These are phyloP conservation scores for Perccottus glenii DNA, from an alignment of 2,113 vertebrate species.

Conservation along the genomic window DNA sequence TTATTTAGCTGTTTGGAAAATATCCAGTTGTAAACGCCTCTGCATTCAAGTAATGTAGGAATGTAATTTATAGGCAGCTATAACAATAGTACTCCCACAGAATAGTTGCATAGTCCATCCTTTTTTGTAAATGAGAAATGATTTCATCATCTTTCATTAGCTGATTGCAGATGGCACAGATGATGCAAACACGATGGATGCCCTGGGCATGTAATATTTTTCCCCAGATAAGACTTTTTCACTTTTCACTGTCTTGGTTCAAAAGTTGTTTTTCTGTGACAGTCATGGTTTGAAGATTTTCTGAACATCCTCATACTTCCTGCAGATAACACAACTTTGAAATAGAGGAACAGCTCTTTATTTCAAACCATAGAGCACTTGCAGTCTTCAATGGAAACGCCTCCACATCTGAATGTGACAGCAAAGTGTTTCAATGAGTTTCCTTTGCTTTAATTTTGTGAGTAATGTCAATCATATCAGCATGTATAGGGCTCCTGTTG, in stretches of 20 bases:
- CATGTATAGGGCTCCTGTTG: constrained; percentile 10
- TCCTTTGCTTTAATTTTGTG: constrained; percentile 17
- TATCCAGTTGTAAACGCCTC: constrained; percentile 8
- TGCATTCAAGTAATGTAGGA: constrained; percentile 9
- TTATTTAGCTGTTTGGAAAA: constrained; percentile 39
- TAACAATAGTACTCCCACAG: constrained; percentile 5
- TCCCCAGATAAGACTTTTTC: constrained; percentile 54
- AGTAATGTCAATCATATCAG: constrained; percentile 34
- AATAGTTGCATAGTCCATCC: constrained; percentile 31
- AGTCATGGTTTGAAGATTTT: constrained; percentile 62
- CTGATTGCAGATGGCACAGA: constrained; percentile 47
- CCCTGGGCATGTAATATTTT: constrained; percentile 45
- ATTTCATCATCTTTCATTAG: constrained; percentile 67
- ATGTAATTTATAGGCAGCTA: constrained; percentile 35
- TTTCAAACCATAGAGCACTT: constrained; percentile 44
- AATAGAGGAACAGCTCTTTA: constrained; percentile 48
- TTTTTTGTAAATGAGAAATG: constrained; percentile 40
- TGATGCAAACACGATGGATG: constrained; percentile 65
- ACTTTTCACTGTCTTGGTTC: constrained; percentile 48
- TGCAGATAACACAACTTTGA: constrained; percentile 57
- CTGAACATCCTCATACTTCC: constrained; percentile 60
- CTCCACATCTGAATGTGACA: constrained; percentile 37
- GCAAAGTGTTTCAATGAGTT: constrained; percentile 17
- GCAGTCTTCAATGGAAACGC: constrained; percentile 42
- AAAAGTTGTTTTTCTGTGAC: constrained; percentile 57